Evolutionary conservation across 2,113 vertebrate genomes (phyloP).

Genomic region (Megaptera novaeangliae): DNA sequence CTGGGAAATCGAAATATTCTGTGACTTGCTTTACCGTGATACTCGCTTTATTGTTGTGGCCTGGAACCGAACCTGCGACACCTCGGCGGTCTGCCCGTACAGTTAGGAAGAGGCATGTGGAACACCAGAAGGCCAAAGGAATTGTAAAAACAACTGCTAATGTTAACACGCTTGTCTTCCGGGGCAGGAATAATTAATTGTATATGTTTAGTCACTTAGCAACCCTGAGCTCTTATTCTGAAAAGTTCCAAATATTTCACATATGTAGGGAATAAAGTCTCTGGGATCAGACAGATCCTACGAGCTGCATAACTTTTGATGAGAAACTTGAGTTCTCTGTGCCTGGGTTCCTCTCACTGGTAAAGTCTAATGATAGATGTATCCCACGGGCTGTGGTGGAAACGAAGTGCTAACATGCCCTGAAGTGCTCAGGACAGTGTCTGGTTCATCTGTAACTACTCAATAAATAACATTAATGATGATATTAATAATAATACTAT

Average conservation of each 20-base stretch:
- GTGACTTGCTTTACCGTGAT: not conserved
- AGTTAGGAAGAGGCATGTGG: constrained; percentile 27
- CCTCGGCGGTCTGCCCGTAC: not conserved
- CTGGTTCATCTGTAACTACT: not conserved
- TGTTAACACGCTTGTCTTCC: constrained; percentile 46
- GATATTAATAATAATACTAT: not conserved
- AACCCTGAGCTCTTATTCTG: constrained; percentile 41
- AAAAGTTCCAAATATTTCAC: constrained; percentile 36
- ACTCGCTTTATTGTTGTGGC: not conserved
- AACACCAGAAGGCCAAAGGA: constrained; percentile 43
- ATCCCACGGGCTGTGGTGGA: not conserved
- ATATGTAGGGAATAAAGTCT: not conserved
- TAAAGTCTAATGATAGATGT: not conserved
- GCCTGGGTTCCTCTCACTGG: not conserved
- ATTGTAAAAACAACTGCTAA: constrained; percentile 48
- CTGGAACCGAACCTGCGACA: not conserved
- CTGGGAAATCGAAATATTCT: too few relatives aligned
- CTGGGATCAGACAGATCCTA: not conserved
- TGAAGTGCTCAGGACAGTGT: not conserved
- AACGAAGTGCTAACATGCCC: not conserved
- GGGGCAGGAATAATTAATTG: constrained; percentile 40
- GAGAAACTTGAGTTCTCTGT: not conserved
- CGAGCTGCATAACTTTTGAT: not conserved
- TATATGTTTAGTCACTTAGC: constrained; percentile 27
- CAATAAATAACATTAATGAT: not conserved